Percentiles rank a stretch among this genome's conserved stretches.
Conservation (phyloP, 2,888 invertebrate genomes). For the Drosophila barbarae region DNA sequence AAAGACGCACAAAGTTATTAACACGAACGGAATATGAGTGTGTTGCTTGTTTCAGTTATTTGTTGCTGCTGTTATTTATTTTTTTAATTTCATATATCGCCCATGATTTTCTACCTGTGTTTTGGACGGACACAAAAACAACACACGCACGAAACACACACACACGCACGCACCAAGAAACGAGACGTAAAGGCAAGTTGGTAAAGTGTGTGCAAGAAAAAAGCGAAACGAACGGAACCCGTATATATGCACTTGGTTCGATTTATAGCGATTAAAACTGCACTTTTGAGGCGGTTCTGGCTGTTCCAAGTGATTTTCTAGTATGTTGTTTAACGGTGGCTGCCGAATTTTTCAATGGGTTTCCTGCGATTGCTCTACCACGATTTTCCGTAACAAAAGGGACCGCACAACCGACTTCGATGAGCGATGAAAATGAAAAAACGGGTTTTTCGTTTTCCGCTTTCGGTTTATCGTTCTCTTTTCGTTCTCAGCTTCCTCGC, state of each 20-base stretch:
- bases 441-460: too few relatives aligned
- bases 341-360: slow-evolving; percentile 22
- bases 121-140: slow-evolving; percentile 67
- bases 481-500: too few relatives aligned
- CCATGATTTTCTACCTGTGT: slow-evolving; percentile 67
- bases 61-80: slow-evolving; percentile 35
- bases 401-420: too few relatives aligned
- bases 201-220: slow-evolving; percentile 60
- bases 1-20: slow-evolving; percentile 67
- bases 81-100: slow-evolving; percentile 49
- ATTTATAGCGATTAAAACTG: slow-evolving; percentile 25
- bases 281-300: slow-evolving; percentile 29
- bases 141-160: slow-evolving; percentile 36
- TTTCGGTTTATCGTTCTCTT: too few relatives aligned
- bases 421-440: too few relatives aligned
- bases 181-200: slow-evolving; percentile 58
- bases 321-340: slow-evolving; percentile 2
- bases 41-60: slow-evolving; percentile 24
- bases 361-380: too few relatives aligned
- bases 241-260: slow-evolving; percentile 65
- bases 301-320: slow-evolving; percentile 23
- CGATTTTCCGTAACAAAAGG: too few relatives aligned
- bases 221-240: slow-evolving; percentile 66
- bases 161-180: slow-evolving; percentile 23
- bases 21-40: slow-evolving; percentile 52